Percentiles rank a stretch among this genome's conserved stretches.
Evolutionary conservation across 2,113 vertebrate species (phyloP).

Genomic region (Donacobius atricapilla): DNA sequence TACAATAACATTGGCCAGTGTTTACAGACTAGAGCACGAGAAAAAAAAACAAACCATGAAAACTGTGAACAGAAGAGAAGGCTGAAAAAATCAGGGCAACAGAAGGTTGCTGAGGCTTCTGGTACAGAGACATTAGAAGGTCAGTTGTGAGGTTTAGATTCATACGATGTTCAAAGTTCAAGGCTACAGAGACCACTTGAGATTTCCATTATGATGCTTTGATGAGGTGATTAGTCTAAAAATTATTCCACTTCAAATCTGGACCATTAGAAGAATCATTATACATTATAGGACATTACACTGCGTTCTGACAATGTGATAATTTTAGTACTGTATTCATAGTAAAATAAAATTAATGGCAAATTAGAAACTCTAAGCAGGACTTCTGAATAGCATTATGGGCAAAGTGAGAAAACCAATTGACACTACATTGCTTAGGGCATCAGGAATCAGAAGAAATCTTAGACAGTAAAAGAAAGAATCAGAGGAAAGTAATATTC

Average conservation of each 20-base stretch:
- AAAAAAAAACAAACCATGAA: too few species aligned
- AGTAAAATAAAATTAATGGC: neutral
- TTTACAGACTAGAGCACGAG: too few species aligned
- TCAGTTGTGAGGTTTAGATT: neutral
- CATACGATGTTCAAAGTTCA: neutral
- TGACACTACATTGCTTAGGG: neutral
- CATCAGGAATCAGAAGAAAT: neutral
- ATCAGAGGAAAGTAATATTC: neutral
- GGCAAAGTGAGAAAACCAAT: neutral
- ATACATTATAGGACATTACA: neutral
- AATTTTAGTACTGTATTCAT: neutral
- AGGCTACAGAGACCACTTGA: neutral
- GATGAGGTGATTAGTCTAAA: slow-evolving; percentile 26
- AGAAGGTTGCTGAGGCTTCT: neutral
- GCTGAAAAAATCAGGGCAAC: too few species aligned
- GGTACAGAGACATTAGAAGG: neutral
- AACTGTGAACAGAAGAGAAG: too few species aligned
- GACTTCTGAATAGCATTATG: neutral
- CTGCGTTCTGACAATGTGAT: neutral
- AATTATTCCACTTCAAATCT: neutral
- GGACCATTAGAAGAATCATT: neutral
- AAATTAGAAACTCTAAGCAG: neutral
- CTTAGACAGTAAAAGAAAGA: neutral
- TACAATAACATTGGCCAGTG: too few species aligned
- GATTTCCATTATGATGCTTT: neutral